A percentile compares a stretch with the other conserved stretches of the same genome.
These are phyloP conservation scores for Megalopta genalis DNA, from an alignment of 1,140 invertebrate genomes.

Conservation along the genomic window DNA sequence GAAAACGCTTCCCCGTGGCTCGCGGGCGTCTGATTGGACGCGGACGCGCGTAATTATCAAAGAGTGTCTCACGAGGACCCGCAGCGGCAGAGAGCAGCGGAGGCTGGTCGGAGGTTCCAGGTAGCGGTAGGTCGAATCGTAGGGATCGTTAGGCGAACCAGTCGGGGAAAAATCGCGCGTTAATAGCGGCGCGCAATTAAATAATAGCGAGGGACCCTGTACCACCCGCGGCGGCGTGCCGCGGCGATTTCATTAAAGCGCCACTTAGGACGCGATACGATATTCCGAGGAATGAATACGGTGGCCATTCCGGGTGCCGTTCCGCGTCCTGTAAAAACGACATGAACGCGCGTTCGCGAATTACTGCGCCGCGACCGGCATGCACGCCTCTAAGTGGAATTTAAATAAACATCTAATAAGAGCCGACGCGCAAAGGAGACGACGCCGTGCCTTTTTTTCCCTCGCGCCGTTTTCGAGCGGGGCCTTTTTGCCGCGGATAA, in stretches of 20 bases:
- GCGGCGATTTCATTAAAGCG: constrained; percentile 56
- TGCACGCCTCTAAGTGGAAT: not conserved
- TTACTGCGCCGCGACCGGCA: not conserved
- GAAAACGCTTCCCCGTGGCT: not conserved
- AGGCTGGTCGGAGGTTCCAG: not conserved
- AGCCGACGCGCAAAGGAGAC: not conserved
- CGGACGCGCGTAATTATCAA: not conserved
- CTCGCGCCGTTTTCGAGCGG: no score
- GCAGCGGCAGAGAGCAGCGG: not conserved
- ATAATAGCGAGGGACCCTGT: constrained; percentile 42
- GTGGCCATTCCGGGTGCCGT: constrained; percentile 2
- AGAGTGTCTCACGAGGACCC: not conserved
- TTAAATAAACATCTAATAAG: constrained; percentile 2
- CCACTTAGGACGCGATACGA: constrained; percentile 44
- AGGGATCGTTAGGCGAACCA: constrained; percentile 31
- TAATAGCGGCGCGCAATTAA: constrained; percentile 43
- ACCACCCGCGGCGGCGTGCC: constrained; percentile 27
- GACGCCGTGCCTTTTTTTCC: no score
- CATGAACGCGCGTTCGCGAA: constrained; percentile 12
- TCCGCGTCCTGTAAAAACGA: constrained; percentile 10
- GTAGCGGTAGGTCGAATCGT: not conserved
- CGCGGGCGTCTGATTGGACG: no score
- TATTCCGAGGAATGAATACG: constrained; percentile 44
- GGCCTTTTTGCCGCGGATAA: no score
- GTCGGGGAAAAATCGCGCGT: constrained; percentile 32